A percentile compares a stretch with the other conserved stretches of the same genome.
Evolutionary conservation across 2,113 vertebrate species (phyloP).

Genomic region (Cyprinodon variegatus): DNA sequence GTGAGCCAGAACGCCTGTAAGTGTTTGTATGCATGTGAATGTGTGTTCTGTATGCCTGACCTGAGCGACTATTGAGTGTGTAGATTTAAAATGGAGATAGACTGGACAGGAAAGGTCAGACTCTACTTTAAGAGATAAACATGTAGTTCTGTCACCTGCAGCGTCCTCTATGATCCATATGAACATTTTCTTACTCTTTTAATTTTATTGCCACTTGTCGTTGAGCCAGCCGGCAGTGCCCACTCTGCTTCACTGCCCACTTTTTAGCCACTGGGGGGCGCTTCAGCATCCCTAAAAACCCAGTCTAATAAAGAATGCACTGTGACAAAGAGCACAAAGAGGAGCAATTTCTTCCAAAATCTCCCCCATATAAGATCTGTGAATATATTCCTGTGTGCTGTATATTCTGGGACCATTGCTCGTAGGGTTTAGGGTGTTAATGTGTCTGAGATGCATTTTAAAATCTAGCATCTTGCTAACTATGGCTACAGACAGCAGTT

Average conservation of each 20-base stretch:
- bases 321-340: conserved; percentile 71
- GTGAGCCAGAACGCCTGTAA: conserved; percentile 22
- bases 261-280: conserved; percentile 60
- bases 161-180: conserved; percentile 50
- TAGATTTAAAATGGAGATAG: conserved; percentile 40
- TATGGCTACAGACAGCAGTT: neutral
- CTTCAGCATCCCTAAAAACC: conserved; percentile 51
- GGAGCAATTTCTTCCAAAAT: conserved; percentile 49
- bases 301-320: conserved; percentile 56
- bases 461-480: conserved; percentile 41
- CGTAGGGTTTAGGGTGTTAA: conserved; percentile 41
- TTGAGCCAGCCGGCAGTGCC: conserved; percentile 71
- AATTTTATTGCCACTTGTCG: conserved; percentile 58
- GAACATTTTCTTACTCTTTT: conserved; percentile 67
- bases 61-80: conserved; percentile 24
- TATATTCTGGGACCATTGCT: conserved; percentile 44
- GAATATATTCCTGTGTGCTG: conserved; percentile 43
- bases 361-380: conserved; percentile 18
- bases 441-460: conserved; percentile 37
- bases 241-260: conserved; percentile 70
- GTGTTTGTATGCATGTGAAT: conserved; percentile 49
- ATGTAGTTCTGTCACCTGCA: conserved; percentile 55
- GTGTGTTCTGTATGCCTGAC: conserved; percentile 24
- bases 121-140: conserved; percentile 46
- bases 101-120: conserved; percentile 51